Base-by-base conservation (phyloP, 1,140 invertebrate genomes). In the Bombus breviceps region DNA sequence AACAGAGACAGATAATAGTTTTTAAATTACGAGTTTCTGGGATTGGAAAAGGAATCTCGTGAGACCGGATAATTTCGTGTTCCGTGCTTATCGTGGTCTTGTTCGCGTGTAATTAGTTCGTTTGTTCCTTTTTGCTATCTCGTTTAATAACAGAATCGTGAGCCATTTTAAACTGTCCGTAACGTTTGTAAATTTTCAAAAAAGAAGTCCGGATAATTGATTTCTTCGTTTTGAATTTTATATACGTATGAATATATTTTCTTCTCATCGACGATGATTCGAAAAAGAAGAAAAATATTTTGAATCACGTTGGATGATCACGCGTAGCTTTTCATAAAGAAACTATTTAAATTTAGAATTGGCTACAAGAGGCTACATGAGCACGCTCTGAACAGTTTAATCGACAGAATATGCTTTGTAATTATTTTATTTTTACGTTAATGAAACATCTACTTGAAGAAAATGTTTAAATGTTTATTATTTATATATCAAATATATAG, bases 41-140 rank as follows among this genome's bases (percentile, higher is more conserved):
- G 28, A 75, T 73, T 81, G 41, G 79, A 47, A 9, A 72, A n/a
- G 53, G 41, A 53, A 53, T 53, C 47, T 53, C 47, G 47, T 22
- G 47, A 53, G 47, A 22, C 18, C 18, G 22, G 68, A 72, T 81
- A 81, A 72, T 81, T 81, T 72, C 79, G 79, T 73, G 47, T 22
- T 53, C 47, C 47, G 6, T 18, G 47, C 47, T 53, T 53, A 53
- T 53, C 47, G 18, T 53, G 47, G 18, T 53, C 47, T 53, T 53
- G 47, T 53, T 53, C 47, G 47, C 47, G 18, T 41, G 15, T 72
- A 81, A 73, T 81, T 81, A 62, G 53, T 72, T 62, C 53, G 43
- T 41, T n/a, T 43, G 79, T 34, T 81, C 34, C 68, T 13, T 72
- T 76, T 59, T 72, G 22, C 25, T 41, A 37, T 62, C 53, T 72